Evolutionary conservation across 2,113 vertebrate genomes (phyloP).

Genomic region (Setophaga kirtlandii): DNA sequence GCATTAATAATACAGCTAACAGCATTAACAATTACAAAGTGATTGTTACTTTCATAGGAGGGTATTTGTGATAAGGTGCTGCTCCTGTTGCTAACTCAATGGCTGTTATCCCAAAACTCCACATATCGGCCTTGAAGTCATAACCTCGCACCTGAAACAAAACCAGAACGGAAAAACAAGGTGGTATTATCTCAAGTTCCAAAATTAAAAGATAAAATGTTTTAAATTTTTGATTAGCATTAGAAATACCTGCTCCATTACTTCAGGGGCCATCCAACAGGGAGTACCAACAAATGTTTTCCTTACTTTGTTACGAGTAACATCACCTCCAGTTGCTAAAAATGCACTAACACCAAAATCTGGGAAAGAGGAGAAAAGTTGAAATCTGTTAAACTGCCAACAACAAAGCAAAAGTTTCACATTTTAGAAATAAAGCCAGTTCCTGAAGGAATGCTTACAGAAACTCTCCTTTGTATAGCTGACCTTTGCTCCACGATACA

Average conservation of each 20-base stretch:
- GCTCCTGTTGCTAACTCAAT: constrained; percentile 97
- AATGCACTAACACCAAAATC: constrained; percentile 99
- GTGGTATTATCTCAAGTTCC: background rate
- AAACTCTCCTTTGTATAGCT: background rate
- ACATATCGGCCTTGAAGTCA: constrained; percentile 99
- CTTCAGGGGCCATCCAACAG: constrained; percentile 99
- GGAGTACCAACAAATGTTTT: constrained; percentile 99
- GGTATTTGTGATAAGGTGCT: constrained; percentile 97
- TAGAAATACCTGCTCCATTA: constrained; percentile 94
- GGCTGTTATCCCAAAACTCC: constrained; percentile 99
- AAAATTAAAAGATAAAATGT: background rate
- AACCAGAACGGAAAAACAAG: background rate
- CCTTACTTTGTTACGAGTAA: constrained; percentile 97
- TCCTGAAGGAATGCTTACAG: background rate
- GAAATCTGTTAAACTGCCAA: background rate
- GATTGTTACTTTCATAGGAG: constrained; percentile 95
- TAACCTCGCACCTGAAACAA: constrained; percentile 92
- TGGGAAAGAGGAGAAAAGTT: constrained; percentile 46
- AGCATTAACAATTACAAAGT: background rate
- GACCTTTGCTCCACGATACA: background rate
- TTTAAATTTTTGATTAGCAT: background rate
- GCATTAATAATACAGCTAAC: background rate
- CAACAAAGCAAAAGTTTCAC: background rate
- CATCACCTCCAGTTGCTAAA: constrained; percentile 93
- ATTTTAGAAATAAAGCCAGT: background rate